Conservation (phyloP, 37 sponge, comb jelly and placozoan genomes). For the Beroe forskalii region DNA sequence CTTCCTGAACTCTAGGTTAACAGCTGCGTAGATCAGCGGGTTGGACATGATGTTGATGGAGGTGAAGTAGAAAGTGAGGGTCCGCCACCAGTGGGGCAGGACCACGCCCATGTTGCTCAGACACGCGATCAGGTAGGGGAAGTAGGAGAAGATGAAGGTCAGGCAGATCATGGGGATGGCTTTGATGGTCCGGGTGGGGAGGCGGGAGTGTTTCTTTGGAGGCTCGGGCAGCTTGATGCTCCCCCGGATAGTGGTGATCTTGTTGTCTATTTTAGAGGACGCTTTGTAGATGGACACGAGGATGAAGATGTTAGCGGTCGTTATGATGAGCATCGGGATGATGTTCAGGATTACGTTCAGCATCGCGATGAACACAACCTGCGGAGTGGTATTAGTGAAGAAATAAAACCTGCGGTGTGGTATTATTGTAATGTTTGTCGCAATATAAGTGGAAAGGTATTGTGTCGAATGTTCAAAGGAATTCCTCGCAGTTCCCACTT, state of each 20-base stretch:
- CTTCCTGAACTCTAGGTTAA: conserved; percentile 34
- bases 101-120: conserved; percentile 3
- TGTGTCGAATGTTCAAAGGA: no score
- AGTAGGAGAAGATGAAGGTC: conserved; percentile 55
- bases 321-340: conserved; percentile 49
- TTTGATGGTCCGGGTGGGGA: conserved; percentile 41
- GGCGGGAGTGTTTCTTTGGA: neutral
- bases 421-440: no score
- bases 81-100: conserved; percentile 55
- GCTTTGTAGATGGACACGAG: neutral
- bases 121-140: conserved; percentile 61
- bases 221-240: conserved; percentile 17
- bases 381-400: no score
- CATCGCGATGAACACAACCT: conserved; percentile 41
- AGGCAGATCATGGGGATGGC: conserved; percentile 51
- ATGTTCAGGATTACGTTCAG: conserved; percentile 11
- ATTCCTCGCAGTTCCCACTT: no score
- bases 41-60: conserved; percentile 54
- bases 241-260: neutral
- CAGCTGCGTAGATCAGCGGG: conserved; percentile 38
- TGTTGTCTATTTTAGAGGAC: conserved; percentile 1
- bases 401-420: no score
- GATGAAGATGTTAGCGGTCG: conserved; percentile 51
- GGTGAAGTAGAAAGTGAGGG: conserved; percentile 36
- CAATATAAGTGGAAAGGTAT: no score